phyloP scores from a whole-genome alignment of 2,797 vertebrate species.

The Cyprinella venusta region DNA sequence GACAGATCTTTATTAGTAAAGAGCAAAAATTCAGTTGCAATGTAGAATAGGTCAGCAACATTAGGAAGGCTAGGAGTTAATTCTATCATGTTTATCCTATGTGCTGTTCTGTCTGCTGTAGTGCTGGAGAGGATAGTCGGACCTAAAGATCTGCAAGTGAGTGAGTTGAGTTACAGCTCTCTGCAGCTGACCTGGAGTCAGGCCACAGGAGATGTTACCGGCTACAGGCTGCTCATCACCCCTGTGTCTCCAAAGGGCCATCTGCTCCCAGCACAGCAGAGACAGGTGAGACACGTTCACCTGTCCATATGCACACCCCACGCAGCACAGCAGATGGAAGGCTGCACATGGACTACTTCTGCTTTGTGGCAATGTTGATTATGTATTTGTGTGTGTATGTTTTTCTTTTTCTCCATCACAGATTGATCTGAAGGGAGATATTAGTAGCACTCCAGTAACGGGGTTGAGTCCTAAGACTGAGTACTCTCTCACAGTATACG shows the following conservation, averaged over 20 bases:
- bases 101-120: conserved; percentile 55
- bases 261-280: conserved; percentile 65
- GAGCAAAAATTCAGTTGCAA: background rate
- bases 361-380: background rate
- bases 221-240: conserved; percentile 78
- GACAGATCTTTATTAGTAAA: background rate
- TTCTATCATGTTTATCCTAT: background rate
- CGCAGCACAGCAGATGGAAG: conserved; percentile 32
- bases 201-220: conserved; percentile 82
- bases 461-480: conserved; percentile 80
- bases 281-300: conserved; percentile 73
- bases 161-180: conserved; percentile 80
- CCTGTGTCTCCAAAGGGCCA: conserved; percentile 72
- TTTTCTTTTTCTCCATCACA: conserved; percentile 61
- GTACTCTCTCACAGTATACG: conserved; percentile 81
- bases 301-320: conserved; percentile 31
- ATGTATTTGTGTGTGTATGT: background rate
- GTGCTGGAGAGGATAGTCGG: conserved; percentile 75
- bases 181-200: conserved; percentile 84
- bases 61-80: background rate
- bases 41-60: background rate
- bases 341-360: conserved; percentile 6
- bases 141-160: conserved; percentile 82
- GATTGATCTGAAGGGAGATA: conserved; percentile 82
- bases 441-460: conserved; percentile 73